phyloP scores from a whole-genome alignment of 2,797 vertebrate species.

The Thaleichthys pacificus region DNA sequence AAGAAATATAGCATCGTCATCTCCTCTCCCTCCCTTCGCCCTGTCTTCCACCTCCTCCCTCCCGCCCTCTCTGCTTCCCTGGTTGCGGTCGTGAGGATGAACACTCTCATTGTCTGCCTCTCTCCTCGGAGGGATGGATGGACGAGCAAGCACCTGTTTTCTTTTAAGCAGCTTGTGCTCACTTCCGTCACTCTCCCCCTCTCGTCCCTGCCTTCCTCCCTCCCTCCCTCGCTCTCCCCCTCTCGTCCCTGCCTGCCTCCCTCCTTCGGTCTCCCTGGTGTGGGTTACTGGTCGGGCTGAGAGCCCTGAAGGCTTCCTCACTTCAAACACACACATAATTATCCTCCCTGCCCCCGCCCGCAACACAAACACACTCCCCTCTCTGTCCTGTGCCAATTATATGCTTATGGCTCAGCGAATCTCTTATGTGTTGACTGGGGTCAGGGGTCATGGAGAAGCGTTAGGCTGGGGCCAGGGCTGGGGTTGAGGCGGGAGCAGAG shows the following conservation, averaged over 20 bases:
- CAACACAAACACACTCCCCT: too few species aligned
- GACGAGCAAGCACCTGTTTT: slow-evolving; percentile 61
- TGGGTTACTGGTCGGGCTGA: neutral
- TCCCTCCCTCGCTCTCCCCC: too few species aligned
- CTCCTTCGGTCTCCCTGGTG: neutral
- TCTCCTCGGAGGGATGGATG: slow-evolving; percentile 44
- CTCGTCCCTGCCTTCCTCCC: slow-evolving; percentile 34
- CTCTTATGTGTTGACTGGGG: too few species aligned
- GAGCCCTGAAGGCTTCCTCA: too few species aligned
- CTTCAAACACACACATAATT: too few species aligned
- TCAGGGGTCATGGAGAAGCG: slow-evolving; percentile 11
- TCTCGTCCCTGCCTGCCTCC: too few species aligned
- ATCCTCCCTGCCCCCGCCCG: too few species aligned
- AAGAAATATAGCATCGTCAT: slow-evolving; percentile 42
- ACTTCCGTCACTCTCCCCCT: slow-evolving; percentile 36
- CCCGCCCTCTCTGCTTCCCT: neutral
- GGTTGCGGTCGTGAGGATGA: slow-evolving; percentile 19
- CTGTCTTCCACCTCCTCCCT: slow-evolving; percentile 20
- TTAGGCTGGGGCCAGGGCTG: slow-evolving; percentile 20
- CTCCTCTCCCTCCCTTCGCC: slow-evolving; percentile 23
- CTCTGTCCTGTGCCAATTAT: too few species aligned
- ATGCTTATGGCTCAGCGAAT: too few species aligned
- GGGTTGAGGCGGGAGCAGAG: neutral
- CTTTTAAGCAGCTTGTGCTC: slow-evolving; percentile 59
- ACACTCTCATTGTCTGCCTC: slow-evolving; percentile 25